Conservation (phyloP, 2,888 invertebrate genomes). For the Orchestes rusci region DNA sequence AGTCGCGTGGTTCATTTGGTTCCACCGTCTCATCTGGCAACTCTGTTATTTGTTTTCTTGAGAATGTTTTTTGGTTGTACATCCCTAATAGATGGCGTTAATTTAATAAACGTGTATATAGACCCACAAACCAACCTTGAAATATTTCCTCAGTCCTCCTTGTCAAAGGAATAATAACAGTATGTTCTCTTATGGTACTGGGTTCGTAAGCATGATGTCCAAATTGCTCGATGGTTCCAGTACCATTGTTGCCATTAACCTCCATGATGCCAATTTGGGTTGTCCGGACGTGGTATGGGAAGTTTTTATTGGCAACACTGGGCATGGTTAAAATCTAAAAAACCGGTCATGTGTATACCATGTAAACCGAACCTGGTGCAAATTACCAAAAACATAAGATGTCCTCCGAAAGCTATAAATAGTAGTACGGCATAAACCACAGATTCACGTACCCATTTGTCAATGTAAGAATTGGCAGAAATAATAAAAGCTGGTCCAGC, state of each 20-base stretch:
- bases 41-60: conserved; percentile 12
- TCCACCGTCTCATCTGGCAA: conserved; percentile 7
- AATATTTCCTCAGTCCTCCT: conserved; percentile 58
- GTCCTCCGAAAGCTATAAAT: conserved; percentile 56
- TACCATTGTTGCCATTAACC: conserved; percentile 45
- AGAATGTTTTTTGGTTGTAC: conserved; percentile 33
- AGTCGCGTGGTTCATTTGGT: conserved; percentile 25
- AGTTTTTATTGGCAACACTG: conserved; percentile 78
- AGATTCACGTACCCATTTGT: conserved; percentile 66
- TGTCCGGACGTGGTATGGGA: conserved; percentile 77
- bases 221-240: conserved; percentile 51
- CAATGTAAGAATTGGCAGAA: conserved; percentile 71
- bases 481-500: conserved; percentile 74
- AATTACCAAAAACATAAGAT: conserved; percentile 59
- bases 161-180: conserved; percentile 58
- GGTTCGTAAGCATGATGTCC: conserved; percentile 60
- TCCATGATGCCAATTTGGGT: conserved; percentile 72
- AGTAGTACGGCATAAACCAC: conserved; percentile 60
- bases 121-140: too few relatives aligned
- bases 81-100: conserved; percentile 32
- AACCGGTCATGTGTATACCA: not conserved
- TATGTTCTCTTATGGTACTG: conserved; percentile 44
- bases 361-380: not conserved
- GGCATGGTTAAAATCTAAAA: conserved; percentile 72
- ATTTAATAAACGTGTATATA: too few relatives aligned